Evolutionary conservation across 2,888 invertebrate species (phyloP), one percentile per base, ranked within the genome.

Genomic region (Tolmerus cingulatus): DNA sequence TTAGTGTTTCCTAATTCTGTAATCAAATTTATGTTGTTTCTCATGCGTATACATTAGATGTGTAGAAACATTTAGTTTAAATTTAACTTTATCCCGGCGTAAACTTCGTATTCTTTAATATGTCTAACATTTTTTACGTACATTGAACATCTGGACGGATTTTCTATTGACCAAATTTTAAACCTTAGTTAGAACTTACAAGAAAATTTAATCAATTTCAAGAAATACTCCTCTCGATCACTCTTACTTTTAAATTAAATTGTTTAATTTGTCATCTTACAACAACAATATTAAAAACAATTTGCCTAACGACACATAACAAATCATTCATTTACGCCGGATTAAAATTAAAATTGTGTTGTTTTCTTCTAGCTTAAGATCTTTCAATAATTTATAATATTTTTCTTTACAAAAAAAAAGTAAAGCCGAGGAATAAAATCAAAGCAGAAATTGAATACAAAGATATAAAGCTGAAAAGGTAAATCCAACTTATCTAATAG

Each of bases 381-480:
- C 51, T 46, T 23, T 51, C 40, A 51, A 51, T 51, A 27, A 16
- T 79, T 43, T 78, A 78, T 78, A 78, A 78, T 78, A 9, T 46
- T 55, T 82, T 82, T 82, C 82, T 82, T 57, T 82, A 23, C 51
- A 66, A 82, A 82, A 46, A 8, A 66, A 82, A 82, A 55, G n/a
- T 34, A 82, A 82, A 51, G 57, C 57, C 27, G 19, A 55, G 57
- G 82, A 82, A 66, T 57, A 82, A 66, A 37, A 16, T 82, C 82
- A 37, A n/a, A 66, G 66, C 57, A 12, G 82, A 82, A 37, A 57
- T 82, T 82, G 57, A 51, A 34, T 51, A 30, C 23, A 55, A 46
- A 30, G 81, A 81, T 51, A 81, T 55, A 55, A 81, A 82, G n/a
- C 40, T 82, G 19, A 82, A 82, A 82, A 82, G 82, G 82, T 82